A percentile compares a stretch with the other conserved stretches of the same genome.
These are phyloP conservation scores for Oxyura jamaicensis DNA, from an alignment of 2,113 vertebrate species.

Conservation along the genomic window DNA sequence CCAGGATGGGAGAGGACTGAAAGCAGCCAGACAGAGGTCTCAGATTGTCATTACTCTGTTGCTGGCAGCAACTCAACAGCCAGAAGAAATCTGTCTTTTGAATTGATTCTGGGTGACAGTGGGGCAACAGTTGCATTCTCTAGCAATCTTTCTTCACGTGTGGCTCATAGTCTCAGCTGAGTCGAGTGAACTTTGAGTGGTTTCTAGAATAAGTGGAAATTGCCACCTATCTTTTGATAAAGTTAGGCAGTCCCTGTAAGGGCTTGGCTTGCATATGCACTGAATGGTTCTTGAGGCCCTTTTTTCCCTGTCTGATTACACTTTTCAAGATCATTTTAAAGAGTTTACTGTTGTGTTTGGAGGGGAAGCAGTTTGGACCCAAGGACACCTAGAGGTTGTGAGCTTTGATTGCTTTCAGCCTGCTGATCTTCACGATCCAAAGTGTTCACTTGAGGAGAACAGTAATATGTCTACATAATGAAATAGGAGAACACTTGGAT, in stretches of 20 bases:
- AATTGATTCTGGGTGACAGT: neutral
- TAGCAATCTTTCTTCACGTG: neutral
- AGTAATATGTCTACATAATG: neutral
- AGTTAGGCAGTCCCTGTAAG: neutral
- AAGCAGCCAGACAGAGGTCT: constrained; percentile 5
- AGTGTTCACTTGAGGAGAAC: neutral
- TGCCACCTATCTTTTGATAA: neutral
- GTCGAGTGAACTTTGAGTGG: neutral
- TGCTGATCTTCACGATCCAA: neutral
- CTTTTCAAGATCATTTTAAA: neutral
- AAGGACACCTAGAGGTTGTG: neutral
- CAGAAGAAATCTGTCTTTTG: neutral
- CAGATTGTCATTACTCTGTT: neutral
- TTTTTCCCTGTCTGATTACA: neutral
- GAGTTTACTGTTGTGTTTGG: neutral
- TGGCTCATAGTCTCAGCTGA: neutral
- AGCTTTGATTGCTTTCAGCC: constrained; percentile 10
- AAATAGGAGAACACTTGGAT: neutral
- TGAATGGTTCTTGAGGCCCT: neutral
- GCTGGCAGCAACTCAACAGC: neutral
- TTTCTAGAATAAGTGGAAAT: neutral
- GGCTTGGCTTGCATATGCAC: neutral
- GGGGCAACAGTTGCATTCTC: neutral
- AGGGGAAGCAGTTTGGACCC: neutral
- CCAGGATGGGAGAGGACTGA: neutral